These are phyloP conservation scores for Pangasius djambal DNA, from an alignment of 2,797 vertebrate species.

Conservation along the genomic window DNA sequence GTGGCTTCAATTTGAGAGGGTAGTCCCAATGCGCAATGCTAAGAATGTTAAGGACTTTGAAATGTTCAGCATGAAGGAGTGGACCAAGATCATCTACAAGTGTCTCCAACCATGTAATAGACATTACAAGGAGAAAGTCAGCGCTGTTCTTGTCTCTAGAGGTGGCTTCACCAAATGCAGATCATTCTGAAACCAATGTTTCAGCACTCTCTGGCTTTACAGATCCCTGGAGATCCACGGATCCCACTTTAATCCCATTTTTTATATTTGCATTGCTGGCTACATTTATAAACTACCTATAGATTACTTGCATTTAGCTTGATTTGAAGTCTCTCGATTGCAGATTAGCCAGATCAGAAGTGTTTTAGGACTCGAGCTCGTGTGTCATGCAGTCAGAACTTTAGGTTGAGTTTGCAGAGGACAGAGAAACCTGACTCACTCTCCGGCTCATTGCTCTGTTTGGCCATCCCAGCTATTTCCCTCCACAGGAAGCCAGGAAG, in stretches of 20 bases:
- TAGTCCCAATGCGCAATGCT: background rate
- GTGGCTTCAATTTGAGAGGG: background rate
- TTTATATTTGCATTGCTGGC: background rate
- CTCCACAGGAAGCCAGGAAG: constrained; percentile 59
- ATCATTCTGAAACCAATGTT: background rate
- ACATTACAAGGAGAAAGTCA: background rate
- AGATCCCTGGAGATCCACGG: background rate
- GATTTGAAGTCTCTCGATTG: background rate
- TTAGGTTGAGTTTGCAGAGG: constrained; percentile 47
- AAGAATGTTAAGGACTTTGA: background rate
- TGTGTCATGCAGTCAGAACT: constrained; percentile 30
- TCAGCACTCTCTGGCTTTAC: background rate
- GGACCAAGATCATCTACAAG: background rate
- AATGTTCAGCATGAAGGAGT: background rate
- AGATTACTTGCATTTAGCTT: background rate
- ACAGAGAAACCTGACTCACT: constrained; percentile 56
- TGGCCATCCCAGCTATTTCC: constrained; percentile 60
- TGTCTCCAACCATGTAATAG: background rate
- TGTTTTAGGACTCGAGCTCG: constrained; percentile 13
- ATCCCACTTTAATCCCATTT: background rate
- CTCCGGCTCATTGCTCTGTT: constrained; percentile 52
- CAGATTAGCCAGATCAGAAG: background rate
- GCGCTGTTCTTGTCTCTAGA: background rate
- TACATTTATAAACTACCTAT: background rate
- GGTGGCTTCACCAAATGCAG: background rate